Conservation (phyloP, 2,888 invertebrate species). For the Uropetala carovei region DNA sequence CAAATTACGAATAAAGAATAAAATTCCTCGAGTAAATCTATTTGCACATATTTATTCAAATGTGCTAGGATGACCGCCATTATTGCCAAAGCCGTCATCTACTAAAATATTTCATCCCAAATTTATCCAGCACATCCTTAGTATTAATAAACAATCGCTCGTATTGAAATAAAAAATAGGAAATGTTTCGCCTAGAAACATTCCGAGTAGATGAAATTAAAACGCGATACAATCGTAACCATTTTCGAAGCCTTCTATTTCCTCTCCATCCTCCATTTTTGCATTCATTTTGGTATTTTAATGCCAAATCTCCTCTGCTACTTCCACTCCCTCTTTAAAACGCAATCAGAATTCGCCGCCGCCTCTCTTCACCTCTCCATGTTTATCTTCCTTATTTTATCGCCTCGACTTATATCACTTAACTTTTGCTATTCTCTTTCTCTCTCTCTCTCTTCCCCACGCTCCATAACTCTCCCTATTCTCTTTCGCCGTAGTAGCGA, state of each 20-base stretch:
- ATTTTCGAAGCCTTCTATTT: not conserved
- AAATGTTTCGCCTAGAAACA: not conserved
- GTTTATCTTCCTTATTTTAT: slow-evolving; percentile 33
- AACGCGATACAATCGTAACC: not conserved
- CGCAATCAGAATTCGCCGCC: not conserved
- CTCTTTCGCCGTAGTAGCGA: not conserved
- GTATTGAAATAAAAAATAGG: not conserved
- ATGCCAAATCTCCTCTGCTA: not conserved
- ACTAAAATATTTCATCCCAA: no score
- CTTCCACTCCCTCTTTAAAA: not conserved
- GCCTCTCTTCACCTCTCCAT: slow-evolving; percentile 3
- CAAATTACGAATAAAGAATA: no score
- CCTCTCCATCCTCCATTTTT: not conserved
- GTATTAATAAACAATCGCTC: not conserved
- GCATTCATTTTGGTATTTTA: not conserved
- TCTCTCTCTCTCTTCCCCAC: not conserved
- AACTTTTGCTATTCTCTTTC: slow-evolving; percentile 35
- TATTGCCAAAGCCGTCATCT: no score
- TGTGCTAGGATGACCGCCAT: no score
- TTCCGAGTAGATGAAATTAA: not conserved
- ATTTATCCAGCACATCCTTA: no score
- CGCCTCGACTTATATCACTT: slow-evolving; percentile 44
- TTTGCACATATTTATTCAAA: no score
- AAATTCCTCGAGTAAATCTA: no score
- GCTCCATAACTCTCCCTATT: not conserved